Conservation (phyloP, 2,797 vertebrate species). For the Pelobates cultripes region DNA sequence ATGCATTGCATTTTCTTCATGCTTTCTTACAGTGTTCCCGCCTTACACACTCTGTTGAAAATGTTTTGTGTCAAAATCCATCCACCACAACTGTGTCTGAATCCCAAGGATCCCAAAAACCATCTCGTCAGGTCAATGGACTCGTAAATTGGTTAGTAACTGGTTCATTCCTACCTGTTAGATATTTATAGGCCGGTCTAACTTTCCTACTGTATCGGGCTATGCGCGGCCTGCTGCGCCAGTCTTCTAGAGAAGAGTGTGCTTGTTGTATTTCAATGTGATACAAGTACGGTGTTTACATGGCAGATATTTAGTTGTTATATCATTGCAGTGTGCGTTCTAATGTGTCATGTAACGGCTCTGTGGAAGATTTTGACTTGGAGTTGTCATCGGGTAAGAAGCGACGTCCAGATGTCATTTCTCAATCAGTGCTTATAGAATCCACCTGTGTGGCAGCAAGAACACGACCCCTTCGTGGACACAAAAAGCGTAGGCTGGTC, state of each 20-base stretch:
- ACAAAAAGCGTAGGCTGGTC: conserved; percentile 59
- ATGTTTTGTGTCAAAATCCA: conserved; percentile 51
- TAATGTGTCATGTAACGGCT: conserved; percentile 28
- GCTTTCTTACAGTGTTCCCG: conserved; percentile 56
- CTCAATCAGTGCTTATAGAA: conserved; percentile 33
- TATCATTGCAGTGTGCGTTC: conserved; percentile 44
- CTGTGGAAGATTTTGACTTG: conserved; percentile 12
- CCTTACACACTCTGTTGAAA: conserved; percentile 55
- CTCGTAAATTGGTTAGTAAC: conserved; percentile 56
- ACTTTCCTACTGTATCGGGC: no score
- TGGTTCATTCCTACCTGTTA: no score
- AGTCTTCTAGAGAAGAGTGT: no score
- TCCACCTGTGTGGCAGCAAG: conserved; percentile 60
- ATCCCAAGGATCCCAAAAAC: conserved; percentile 45
- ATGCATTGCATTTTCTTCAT: background rate
- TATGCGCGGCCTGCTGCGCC: no score
- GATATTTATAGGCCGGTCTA: no score
- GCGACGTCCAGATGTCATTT: conserved; percentile 1
- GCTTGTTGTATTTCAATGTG: no score
- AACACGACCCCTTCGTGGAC: conserved; percentile 57
- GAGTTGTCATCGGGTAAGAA: conserved; percentile 55
- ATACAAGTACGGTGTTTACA: background rate
- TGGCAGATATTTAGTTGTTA: no score
- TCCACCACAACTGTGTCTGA: conserved; percentile 34
- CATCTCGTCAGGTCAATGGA: conserved; percentile 55